A percentile compares a stretch with the other conserved stretches of the same genome.
Conservation (phyloP, 2,888 invertebrate genomes). For the Drosophila vallismaia region DNA sequence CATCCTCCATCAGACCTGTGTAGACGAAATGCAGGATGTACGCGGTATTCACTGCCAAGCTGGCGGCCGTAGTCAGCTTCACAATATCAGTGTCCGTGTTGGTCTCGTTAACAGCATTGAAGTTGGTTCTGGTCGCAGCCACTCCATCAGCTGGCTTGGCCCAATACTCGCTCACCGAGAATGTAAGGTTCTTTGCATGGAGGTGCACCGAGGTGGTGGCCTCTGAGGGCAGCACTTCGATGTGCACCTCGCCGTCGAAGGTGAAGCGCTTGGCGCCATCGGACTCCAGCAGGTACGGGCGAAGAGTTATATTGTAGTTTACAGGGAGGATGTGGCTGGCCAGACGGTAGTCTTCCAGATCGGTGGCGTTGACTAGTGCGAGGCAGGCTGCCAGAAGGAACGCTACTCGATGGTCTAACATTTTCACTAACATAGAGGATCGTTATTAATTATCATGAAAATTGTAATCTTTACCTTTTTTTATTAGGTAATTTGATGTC, state of each 20-base stretch:
- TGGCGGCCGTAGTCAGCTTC: constrained; percentile 71
- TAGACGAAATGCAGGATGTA: constrained; percentile 85
- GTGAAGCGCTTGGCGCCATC: constrained; percentile 74
- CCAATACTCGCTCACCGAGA: constrained; percentile 60
- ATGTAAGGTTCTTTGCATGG: constrained; percentile 85
- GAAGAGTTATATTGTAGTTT: constrained; percentile 85
- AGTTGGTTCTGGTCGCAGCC: background rate
- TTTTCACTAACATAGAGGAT: constrained; percentile 6
- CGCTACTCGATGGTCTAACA: constrained; percentile 53
- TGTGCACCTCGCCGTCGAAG: constrained; percentile 82
- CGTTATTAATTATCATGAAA: background rate
- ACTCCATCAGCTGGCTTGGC: constrained; percentile 28
- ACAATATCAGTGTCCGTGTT: constrained; percentile 76
- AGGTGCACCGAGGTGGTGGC: constrained; percentile 84
- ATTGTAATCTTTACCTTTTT: background rate
- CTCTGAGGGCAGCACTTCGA: constrained; percentile 84
- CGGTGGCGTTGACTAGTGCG: constrained; percentile 48
- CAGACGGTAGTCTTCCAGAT: constrained; percentile 70
- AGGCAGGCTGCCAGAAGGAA: constrained; percentile 58
- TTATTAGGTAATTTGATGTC: too few species aligned
- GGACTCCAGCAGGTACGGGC: constrained; percentile 84
- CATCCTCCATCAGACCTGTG: constrained; percentile 85
- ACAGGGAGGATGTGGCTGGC: constrained; percentile 84
- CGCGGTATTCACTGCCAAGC: constrained; percentile 73
- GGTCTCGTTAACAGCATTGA: constrained; percentile 22